Evolutionary conservation across 2,888 invertebrate genomes (phyloP).

Genomic region (Pheosia tremula): DNA sequence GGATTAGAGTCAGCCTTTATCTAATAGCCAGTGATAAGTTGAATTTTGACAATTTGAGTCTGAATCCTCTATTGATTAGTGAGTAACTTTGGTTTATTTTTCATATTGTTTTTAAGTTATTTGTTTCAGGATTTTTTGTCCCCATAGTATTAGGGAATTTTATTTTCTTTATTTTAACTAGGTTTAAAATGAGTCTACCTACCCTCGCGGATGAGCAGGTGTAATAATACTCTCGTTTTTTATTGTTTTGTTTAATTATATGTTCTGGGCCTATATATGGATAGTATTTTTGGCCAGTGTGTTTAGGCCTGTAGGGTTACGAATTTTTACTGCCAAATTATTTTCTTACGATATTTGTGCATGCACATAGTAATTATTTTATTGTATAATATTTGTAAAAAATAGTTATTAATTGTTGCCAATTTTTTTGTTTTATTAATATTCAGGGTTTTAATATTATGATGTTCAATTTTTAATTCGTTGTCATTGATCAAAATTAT

Average conservation of each 20-base stretch:
- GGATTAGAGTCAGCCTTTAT: constrained; percentile 37
- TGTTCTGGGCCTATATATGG: constrained; percentile 81
- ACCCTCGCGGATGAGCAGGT: constrained; percentile 74
- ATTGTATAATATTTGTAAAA: constrained; percentile 79
- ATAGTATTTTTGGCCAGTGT: constrained; percentile 82
- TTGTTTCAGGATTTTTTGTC: constrained; percentile 84
- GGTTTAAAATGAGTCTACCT: constrained; percentile 76
- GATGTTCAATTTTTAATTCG: constrained; percentile 81
- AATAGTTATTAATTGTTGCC: constrained; percentile 83
- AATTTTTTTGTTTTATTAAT: constrained; percentile 81
- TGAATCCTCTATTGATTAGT: constrained; percentile 83
- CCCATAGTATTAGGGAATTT: constrained; percentile 84
- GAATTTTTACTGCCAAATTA: constrained; percentile 85
- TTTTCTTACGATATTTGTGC: constrained; percentile 84
- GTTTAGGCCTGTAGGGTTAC: constrained; percentile 83
- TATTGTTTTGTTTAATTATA: constrained; percentile 80
- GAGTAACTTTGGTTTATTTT: constrained; percentile 84
- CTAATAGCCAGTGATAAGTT: constrained; percentile 65
- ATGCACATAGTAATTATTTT: constrained; percentile 84
- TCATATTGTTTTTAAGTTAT: constrained; percentile 84
- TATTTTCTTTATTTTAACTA: constrained; percentile 82
- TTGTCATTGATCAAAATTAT: constrained; percentile 84
- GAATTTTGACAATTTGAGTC: constrained; percentile 73
- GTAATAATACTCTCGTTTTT: constrained; percentile 82
- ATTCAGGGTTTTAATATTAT: constrained; percentile 83